phyloP scores from a whole-genome alignment of 2,888 invertebrate genomes.

The Gisinianus flammeolus region DNA sequence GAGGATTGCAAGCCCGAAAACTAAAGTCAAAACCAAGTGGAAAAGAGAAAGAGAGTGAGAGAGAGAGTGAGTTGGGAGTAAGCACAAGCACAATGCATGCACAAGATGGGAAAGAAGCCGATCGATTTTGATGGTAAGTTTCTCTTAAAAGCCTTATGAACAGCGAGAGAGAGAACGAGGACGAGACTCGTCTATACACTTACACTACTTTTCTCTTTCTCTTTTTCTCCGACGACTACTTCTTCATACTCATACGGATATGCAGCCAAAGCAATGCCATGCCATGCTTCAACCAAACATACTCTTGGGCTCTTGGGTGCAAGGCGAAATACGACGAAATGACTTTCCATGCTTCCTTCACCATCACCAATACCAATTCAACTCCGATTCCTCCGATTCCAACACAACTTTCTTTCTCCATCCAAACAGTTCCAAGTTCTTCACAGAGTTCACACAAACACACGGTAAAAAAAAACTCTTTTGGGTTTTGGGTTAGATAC shows the following conservation, averaged over 20 bases:
- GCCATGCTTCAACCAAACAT: no score
- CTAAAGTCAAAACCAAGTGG: not conserved
- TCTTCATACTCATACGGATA: not conserved
- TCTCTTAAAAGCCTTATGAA: constrained; percentile 17
- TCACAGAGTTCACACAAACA: no score
- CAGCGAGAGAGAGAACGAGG: not conserved
- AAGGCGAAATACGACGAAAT: no score
- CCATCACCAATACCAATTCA: no score
- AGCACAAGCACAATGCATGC: not conserved
- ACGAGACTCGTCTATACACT: not conserved
- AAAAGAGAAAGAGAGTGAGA: not conserved
- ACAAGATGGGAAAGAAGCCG: constrained; percentile 19
- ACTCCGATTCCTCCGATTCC: no score
- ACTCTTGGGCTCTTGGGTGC: no score
- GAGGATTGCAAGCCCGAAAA: not conserved
- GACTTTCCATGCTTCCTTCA: not conserved
- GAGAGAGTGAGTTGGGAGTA: not conserved
- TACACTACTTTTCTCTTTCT: not conserved
- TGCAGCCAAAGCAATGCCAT: not conserved
- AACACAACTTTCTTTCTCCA: no score
- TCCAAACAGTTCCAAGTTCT: no score
- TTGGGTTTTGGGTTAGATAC: no score
- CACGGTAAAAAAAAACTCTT: no score
- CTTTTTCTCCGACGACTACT: not conserved
- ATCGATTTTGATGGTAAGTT: constrained; percentile 33